Evolutionary conservation across 2,888 invertebrate genomes (phyloP).

Genomic region (Eretmocerus hayati): DNA sequence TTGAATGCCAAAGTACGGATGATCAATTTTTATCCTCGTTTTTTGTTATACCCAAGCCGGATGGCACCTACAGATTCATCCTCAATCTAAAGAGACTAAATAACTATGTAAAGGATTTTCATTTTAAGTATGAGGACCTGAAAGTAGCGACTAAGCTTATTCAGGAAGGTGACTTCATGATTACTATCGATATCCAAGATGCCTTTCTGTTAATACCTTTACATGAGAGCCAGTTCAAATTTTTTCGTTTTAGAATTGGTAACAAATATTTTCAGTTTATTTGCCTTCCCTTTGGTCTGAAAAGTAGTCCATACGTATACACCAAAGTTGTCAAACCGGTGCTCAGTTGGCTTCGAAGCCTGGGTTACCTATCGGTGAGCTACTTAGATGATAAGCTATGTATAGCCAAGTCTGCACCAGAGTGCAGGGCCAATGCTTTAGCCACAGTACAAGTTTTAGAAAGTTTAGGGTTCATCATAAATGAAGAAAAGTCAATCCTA

Average conservation of each 20-base stretch:
- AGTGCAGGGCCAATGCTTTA: slow-evolving; percentile 4
- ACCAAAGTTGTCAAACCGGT: slow-evolving; percentile 24
- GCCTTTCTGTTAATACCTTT: background rate
- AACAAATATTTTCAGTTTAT: background rate
- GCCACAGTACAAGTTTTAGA: slow-evolving; percentile 1
- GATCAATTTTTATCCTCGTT: background rate
- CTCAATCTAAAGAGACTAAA: background rate
- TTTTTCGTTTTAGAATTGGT: background rate
- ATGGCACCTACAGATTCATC: background rate
- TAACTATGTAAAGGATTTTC: background rate
- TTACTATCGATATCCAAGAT: background rate
- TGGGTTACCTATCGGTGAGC: slow-evolving; percentile 8
- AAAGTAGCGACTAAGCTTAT: background rate
- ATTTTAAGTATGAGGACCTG: too few species aligned
- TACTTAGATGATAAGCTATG: slow-evolving; percentile 19
- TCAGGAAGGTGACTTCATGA: background rate
- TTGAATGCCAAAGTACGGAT: background rate
- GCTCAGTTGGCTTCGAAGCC: background rate
- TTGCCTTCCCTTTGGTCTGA: background rate
- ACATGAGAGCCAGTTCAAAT: background rate
- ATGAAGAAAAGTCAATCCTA: slow-evolving; percentile 9
- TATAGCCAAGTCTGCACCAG: slow-evolving; percentile 3
- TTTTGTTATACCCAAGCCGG: background rate
- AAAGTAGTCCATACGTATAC: slow-evolving; percentile 13
- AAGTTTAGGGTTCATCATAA: slow-evolving; percentile 20